Base-by-base conservation (phyloP, 2,797 vertebrate species). In the Sardinella longiceps region DNA sequence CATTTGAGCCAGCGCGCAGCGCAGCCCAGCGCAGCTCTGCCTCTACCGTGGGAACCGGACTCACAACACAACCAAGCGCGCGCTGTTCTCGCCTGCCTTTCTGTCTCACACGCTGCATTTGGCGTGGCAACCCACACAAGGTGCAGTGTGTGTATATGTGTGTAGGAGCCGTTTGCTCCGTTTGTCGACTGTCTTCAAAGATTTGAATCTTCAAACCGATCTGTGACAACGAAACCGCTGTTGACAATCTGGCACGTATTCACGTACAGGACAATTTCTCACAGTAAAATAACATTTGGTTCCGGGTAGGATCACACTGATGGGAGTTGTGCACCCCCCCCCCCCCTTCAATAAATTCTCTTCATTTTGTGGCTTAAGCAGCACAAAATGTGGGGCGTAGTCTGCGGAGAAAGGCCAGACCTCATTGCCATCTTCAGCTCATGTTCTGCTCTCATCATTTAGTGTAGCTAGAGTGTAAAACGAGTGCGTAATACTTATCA, bases 21-120 rank as follows among this genome's bases (percentile, higher is more conserved):
- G 92, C 91, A 83, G 90, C 90, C 87, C 84, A 91, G 90, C 89
- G 89, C 92, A 83, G 89, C 89, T 92, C 91, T 84, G 90, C 90
- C 87, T n/a, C 84, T 90, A 95, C 93, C 95, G 95, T 95, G 95
- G 95, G 95, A 95, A 95, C 94, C 91, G 92, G 91, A 92, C 89
- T 85, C 90, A 90, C 83, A 90, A 48, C 84, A n/a, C 84, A 77
- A 82, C n/a, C n/a, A n/a, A n/a, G n/a, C n/a, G 74, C 82, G 82
- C 81, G 4, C 82, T 33, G 53, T 58, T 83, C 80, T 85, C 85
- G 63, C 80, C 82, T 83, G 82, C 14, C 74, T 88, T 83, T 66
- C 82, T 83, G 82, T 20, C 74, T 88, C 84, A 89, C 87, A 87
- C 86, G 88, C 86, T 77, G 82, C 87, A 86, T 88, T 88, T 87